Percentiles rank a stretch among this genome's conserved stretches.
Conservation (phyloP, 2,888 invertebrate species). For the Chirona hameri region DNA sequence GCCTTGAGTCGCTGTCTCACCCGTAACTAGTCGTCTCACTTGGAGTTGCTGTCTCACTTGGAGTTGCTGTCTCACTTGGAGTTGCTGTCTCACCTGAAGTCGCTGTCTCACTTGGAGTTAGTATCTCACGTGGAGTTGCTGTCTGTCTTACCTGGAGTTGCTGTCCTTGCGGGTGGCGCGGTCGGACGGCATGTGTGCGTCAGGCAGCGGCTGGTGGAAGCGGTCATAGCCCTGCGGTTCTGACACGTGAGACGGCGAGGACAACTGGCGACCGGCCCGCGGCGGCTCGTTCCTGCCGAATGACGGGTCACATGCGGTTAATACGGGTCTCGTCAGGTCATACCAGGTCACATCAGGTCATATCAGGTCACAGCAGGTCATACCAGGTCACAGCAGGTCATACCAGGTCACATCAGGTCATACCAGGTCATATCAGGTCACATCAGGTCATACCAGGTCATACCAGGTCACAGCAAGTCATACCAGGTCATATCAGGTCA, state of each 20-base stretch:
- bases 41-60: no score
- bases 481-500: no score
- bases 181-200: not conserved
- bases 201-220: constrained; percentile 8
- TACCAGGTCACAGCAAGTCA: no score
- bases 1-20: no score
- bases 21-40: no score
- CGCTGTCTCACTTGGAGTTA: not conserved
- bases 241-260: not conserved
- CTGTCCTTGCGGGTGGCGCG: not conserved
- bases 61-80: no score
- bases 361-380: no score
- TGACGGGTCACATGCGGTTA: not conserved
- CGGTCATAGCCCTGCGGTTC: not conserved
- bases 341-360: not conserved
- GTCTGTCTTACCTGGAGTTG: not conserved
- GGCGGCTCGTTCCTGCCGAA: not conserved
- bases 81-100: no score
- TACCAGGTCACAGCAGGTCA: no score
- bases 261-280: not conserved
- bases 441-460: no score
- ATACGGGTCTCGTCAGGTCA: not conserved
- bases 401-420: no score
- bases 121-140: not conserved
- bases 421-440: no score